Conservation (phyloP, 23 tunicate species). For the Phallusia fumigata region DNA sequence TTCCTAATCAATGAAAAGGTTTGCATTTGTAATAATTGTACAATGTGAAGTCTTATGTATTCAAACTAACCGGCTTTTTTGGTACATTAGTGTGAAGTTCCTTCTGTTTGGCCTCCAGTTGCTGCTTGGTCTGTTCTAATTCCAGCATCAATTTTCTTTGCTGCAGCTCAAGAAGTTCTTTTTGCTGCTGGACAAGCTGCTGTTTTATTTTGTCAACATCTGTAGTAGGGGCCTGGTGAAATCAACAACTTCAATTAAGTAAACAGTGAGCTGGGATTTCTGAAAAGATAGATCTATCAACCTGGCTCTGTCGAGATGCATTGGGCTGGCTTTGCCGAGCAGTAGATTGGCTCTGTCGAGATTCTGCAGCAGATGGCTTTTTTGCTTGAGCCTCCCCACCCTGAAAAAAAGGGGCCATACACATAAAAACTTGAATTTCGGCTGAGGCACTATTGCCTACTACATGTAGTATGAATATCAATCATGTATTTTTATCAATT, state of each 20-base stretch:
- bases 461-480: too few relatives aligned
- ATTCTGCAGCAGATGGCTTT: too few relatives aligned
- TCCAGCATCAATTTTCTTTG: slow-evolving; percentile 71
- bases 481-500: too few relatives aligned
- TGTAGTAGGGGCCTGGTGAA: not conserved
- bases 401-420: too few relatives aligned
- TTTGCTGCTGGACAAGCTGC: slow-evolving; percentile 74
- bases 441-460: too few relatives aligned
- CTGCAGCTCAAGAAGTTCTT: slow-evolving; percentile 78
- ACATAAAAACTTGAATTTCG: too few relatives aligned
- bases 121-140: slow-evolving; percentile 82
- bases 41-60: too few relatives aligned
- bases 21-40: too few relatives aligned
- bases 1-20: too few relatives aligned
- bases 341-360: too few relatives aligned
- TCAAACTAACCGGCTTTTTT: not conserved
- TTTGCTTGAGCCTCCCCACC: too few relatives aligned
- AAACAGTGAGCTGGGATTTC: not conserved
- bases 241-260: not conserved
- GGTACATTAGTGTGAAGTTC: not conserved
- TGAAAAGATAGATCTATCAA: not conserved
- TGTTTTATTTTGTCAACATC: slow-evolving; percentile 65
- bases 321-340: too few relatives aligned
- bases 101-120: slow-evolving; percentile 53
- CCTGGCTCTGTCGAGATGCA: not conserved